A percentile compares a stretch with the other conserved stretches of the same genome.
Evolutionary conservation across 2,797 vertebrate genomes (phyloP).

Genomic region (Peromyscus eremicus): DNA sequence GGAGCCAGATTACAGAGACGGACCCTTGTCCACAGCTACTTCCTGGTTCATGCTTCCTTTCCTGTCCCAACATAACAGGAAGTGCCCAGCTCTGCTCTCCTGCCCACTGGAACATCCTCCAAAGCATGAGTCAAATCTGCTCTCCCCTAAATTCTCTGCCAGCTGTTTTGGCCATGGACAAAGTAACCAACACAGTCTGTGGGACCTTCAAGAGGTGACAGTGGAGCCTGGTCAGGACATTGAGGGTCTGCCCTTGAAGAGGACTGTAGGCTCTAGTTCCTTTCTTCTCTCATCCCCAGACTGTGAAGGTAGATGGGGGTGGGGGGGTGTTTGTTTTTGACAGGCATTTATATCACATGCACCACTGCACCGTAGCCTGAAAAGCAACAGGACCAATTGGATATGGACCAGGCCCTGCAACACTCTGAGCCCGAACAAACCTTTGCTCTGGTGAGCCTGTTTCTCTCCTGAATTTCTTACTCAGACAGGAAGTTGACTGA

Average conservation of each 20-base stretch:
- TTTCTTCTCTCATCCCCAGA: neutral
- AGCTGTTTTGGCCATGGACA: neutral
- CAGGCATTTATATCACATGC: neutral
- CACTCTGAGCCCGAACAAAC: neutral
- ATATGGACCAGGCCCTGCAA: neutral
- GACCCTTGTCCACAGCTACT: neutral
- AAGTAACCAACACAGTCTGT: neutral
- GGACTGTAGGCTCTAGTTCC: neutral
- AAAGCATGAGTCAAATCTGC: neutral
- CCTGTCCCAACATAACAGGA: neutral
- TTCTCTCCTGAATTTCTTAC: neutral
- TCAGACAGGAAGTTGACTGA: neutral
- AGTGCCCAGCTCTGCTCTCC: neutral
- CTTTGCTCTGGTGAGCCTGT: neutral
- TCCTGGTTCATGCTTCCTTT: neutral
- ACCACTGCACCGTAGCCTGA: accelerated
- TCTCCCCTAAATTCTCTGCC: neutral
- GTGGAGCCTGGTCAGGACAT: neutral
- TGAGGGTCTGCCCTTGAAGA: neutral
- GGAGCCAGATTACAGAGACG: neutral
- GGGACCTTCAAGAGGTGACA: neutral
- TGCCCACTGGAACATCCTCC: neutral
- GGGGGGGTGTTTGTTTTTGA: neutral
- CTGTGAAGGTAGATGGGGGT: neutral
- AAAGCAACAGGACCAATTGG: neutral